Evolutionary conservation across 2,888 invertebrate species (phyloP).

Genomic region (Dermolepida albohirtum): DNA sequence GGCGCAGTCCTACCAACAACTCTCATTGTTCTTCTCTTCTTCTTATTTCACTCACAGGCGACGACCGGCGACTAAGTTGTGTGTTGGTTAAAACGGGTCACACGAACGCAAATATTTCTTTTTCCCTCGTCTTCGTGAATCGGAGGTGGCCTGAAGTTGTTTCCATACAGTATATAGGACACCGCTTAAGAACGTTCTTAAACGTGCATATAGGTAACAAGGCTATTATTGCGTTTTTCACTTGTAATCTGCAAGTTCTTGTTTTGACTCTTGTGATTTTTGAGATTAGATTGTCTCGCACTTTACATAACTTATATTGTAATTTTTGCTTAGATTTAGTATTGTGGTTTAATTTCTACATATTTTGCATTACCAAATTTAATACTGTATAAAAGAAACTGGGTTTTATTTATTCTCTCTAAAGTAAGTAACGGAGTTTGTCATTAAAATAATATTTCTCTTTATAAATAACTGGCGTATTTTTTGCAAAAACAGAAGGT

Average conservation of each 20-base stretch:
- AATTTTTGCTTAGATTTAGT: too few species aligned
- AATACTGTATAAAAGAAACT: too few species aligned
- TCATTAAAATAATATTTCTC: too few species aligned
- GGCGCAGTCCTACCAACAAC: constrained; percentile 51
- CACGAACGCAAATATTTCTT: constrained; percentile 19
- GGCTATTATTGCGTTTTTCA: constrained; percentile 28
- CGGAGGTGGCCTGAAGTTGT: constrained; percentile 18
- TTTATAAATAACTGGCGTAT: too few species aligned
- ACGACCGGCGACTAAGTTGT: constrained; percentile 10
- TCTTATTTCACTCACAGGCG: constrained; percentile 13
- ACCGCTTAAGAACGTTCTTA: background rate
- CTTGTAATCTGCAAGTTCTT: constrained; percentile 6
- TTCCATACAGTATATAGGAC: background rate
- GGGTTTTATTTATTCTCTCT: too few species aligned
- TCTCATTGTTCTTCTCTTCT: constrained; percentile 54
- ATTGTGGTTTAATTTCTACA: too few species aligned
- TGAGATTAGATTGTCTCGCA: too few species aligned
- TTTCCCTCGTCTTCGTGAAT: constrained; percentile 20
- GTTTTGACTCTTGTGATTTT: constrained; percentile 5
- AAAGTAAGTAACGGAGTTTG: too few species aligned
- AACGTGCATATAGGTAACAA: constrained; percentile 25
- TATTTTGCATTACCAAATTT: too few species aligned
- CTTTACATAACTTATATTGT: too few species aligned
- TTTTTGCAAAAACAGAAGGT: too few species aligned
- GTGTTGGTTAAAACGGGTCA: constrained; percentile 24